Percentiles rank a stretch among this genome's conserved stretches.
Conservation (phyloP, 2,113 vertebrate genomes). For the Poeciliopsis occidentalis region DNA sequence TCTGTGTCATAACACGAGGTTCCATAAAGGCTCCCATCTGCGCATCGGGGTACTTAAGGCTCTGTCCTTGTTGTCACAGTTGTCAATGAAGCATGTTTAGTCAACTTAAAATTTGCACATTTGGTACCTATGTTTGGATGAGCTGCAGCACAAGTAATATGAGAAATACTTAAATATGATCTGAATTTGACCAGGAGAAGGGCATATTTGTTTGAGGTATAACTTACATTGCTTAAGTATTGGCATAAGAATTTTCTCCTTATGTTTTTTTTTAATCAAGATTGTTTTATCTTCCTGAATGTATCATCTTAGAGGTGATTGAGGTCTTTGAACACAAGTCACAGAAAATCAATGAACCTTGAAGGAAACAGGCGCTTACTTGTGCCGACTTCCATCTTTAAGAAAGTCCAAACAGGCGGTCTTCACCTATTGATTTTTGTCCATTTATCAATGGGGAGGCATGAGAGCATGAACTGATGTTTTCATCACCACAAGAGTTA, state of each 20-base stretch:
- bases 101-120: slow-evolving; percentile 5
- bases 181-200: slow-evolving; percentile 6
- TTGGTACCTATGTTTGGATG: slow-evolving; percentile 17
- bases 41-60: slow-evolving; percentile 13
- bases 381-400: neutral
- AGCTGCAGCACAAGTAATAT: slow-evolving; percentile 17
- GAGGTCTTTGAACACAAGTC: slow-evolving; percentile 2
- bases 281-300: neutral
- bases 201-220: slow-evolving; percentile 7
- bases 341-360: slow-evolving; percentile 14
- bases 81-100: slow-evolving; percentile 16
- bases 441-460: neutral
- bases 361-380: neutral
- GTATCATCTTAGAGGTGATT: neutral
- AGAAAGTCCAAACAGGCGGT: slow-evolving; percentile 5
- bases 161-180: slow-evolving; percentile 42
- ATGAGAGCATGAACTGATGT: neutral
- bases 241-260: neutral
- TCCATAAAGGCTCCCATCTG: slow-evolving; percentile 69
- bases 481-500: neutral
- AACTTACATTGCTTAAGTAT: neutral
- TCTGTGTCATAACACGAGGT: slow-evolving; percentile 50
- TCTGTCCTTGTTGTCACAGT: slow-evolving; percentile 21
- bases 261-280: neutral
- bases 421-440: slow-evolving; percentile 18